Conservation (phyloP, 53 echinoderm and acorn worm species). For the Antedon mediterranea region DNA sequence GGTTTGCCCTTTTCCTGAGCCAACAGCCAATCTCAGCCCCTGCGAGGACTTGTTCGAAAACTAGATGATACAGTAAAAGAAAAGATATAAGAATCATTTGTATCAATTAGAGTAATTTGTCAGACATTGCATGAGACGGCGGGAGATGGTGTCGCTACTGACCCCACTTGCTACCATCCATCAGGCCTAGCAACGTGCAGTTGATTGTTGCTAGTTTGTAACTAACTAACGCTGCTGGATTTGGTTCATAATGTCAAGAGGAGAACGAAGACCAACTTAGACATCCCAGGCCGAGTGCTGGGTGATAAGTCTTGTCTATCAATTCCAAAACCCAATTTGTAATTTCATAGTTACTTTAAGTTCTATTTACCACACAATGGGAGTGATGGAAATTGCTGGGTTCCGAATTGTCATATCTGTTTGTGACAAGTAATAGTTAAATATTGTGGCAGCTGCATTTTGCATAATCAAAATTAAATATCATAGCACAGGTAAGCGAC, state of each 20-base stretch:
- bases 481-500: no score
- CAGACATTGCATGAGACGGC: neutral
- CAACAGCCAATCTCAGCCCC: neutral
- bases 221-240: neutral
- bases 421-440: neutral
- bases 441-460: neutral
- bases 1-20: neutral
- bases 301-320: neutral
- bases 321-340: neutral
- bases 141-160: neutral
- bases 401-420: neutral
- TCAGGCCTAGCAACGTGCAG: neutral
- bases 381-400: neutral
- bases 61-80: neutral
- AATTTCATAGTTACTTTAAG: neutral
- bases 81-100: neutral
- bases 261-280: neutral
- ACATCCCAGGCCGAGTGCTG: neutral
- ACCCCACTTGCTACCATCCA: neutral
- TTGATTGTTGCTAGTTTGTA: neutral
- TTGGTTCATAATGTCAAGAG: neutral
- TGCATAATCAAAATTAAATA: neutral
- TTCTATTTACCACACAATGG: neutral
- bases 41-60: neutral
- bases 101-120: neutral